These are phyloP conservation scores for Brachynemurus nebulosus DNA, from an alignment of 2,888 invertebrate genomes.

Conservation along the genomic window DNA sequence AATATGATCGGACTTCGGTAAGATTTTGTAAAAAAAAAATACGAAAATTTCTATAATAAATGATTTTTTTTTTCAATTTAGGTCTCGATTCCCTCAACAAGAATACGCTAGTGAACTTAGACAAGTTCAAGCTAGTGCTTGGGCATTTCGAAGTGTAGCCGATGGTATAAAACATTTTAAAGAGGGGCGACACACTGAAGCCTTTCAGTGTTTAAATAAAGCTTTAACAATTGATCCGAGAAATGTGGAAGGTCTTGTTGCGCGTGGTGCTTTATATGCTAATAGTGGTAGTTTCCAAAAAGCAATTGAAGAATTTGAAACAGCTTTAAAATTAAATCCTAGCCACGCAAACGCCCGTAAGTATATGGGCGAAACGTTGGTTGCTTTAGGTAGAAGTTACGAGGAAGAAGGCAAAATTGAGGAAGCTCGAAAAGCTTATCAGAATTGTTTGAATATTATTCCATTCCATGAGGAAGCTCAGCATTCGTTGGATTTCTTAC, in stretches of 20 bases:
- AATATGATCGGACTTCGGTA: constrained; percentile 59
- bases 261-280: constrained; percentile 82
- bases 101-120: constrained; percentile 76
- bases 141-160: constrained; percentile 86
- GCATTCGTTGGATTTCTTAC: constrained; percentile 67
- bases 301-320: constrained; percentile 90
- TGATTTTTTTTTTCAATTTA: constrained; percentile 26
- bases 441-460: constrained; percentile 67
- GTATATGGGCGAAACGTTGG: constrained; percentile 85
- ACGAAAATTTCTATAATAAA: background rate
- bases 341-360: constrained; percentile 87
- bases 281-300: constrained; percentile 88
- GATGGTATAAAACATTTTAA: constrained; percentile 93
- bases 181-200: constrained; percentile 82
- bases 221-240: constrained; percentile 83
- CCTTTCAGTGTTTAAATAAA: constrained; percentile 86
- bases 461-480: constrained; percentile 81
- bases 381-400: constrained; percentile 76
- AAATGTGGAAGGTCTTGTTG: constrained; percentile 85
- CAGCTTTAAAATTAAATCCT: constrained; percentile 74
- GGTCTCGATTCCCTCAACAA: constrained; percentile 59
- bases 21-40: constrained; percentile 21
- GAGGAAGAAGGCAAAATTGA: constrained; percentile 77
- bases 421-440: constrained; percentile 73
- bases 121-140: constrained; percentile 82